Evolutionary conservation across 2,888 invertebrate species (phyloP), one percentile per base, ranked within the genome.

Genomic region (Parascotia fuliginaria): DNA sequence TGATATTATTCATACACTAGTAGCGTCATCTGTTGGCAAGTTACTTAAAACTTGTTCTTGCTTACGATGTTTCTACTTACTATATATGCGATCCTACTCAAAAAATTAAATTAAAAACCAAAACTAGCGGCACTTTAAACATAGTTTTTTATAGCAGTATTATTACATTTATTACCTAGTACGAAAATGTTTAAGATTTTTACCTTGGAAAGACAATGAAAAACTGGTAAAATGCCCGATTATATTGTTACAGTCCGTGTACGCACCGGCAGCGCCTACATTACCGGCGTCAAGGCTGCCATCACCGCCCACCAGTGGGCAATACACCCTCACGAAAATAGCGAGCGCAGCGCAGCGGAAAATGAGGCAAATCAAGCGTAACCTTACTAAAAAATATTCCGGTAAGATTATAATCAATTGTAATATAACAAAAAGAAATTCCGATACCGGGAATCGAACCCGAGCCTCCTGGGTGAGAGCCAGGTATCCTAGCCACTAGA

Each of bases 351-450:
- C 94, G 2, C 91, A 91, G 56, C 77, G 81, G 47, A 94, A 94
- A 73, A 95, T 96, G 92, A 93, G 93, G 51, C 94, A 94, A 70
- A 92, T 96, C 58, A 94, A 94, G 70, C 92, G 95, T 54, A 95
- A 95, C 69, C 93, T 95, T 54, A 93, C 94, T n/a, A 94, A 94
- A 66, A 75, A 89, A 79, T 91, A 91, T 59, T 83, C 88, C 24
- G 91, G 92, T 92, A 50, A 73, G 74, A n/a, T n/a, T n/a, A n/a
- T n/a, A n/a, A n/a, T n/a, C n/a, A n/a, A n/a, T n/a, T n/a, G n/a
- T n/a, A n/a, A n/a, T n/a, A n/a, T n/a, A n/a, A n/a, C n/a, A n/a
- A 89, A 85, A 85, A 65, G 19, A 5, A 29, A 44, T 90, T 93
- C 93, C 93, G 91, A 89, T 93, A 93, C 93, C 93, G 93, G 93